phyloP scores from a whole-genome alignment of 2,888 invertebrate species.

The Reticulitermes lucifugus region DNA sequence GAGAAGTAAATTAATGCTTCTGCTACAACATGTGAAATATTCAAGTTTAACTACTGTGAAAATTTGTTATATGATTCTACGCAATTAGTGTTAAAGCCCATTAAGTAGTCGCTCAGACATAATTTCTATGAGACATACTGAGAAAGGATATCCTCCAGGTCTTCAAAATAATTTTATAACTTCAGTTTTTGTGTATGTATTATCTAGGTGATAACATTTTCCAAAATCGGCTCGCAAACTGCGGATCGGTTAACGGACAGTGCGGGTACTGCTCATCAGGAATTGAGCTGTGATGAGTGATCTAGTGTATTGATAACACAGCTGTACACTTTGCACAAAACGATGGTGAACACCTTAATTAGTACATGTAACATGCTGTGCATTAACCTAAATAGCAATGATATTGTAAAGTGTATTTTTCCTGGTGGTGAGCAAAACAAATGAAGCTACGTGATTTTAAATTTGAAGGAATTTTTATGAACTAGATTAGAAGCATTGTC shows the following conservation, averaged over 20 bases:
- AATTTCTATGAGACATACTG: background rate
- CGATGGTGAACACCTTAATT: background rate
- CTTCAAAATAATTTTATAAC: background rate
- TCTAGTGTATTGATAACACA: background rate
- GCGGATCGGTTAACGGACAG: background rate
- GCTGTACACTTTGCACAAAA: background rate
- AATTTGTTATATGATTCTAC: background rate
- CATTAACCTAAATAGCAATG: too few relatives aligned
- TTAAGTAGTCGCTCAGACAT: background rate
- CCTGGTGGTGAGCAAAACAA: background rate
- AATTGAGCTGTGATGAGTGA: background rate
- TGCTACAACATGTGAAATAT: background rate
- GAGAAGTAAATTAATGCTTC: background rate
- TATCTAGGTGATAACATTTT: background rate
- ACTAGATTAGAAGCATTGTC: background rate
- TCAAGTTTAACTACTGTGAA: background rate
- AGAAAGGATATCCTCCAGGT: background rate
- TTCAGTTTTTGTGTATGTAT: background rate
- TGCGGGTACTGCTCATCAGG: background rate
- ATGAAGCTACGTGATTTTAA: background rate
- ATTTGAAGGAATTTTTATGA: background rate
- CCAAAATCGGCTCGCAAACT: background rate
- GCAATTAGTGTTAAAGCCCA: background rate
- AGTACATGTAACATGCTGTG: background rate
- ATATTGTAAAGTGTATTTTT: background rate